Percentiles rank a stretch among this genome's conserved stretches.
Conservation (phyloP, 2,888 invertebrate genomes). For the Agapostemon virescens region DNA sequence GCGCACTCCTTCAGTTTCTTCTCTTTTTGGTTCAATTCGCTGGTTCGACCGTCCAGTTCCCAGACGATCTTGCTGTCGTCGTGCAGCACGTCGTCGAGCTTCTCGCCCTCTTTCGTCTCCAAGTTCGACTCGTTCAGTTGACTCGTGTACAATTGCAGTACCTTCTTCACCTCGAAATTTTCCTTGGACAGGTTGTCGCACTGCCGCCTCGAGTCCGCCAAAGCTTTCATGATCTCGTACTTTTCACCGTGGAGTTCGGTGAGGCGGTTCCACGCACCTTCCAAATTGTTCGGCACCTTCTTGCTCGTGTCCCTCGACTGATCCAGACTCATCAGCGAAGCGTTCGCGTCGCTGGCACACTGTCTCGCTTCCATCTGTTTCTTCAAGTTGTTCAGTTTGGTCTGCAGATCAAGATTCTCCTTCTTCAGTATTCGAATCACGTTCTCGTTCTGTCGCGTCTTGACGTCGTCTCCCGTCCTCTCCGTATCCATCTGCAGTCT, state of each 20-base stretch:
- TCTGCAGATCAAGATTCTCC: conserved; percentile 60
- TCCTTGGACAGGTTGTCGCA: conserved; percentile 62
- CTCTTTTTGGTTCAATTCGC: conserved; percentile 76
- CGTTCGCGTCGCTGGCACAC: neutral
- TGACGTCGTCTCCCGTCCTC: neutral
- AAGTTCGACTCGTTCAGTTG: conserved; percentile 53
- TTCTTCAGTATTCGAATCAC: conserved; percentile 46
- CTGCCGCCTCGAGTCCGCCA: conserved; percentile 60
- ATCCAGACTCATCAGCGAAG: conserved; percentile 60
- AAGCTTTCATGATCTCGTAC: conserved; percentile 65
- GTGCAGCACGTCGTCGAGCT: conserved; percentile 63
- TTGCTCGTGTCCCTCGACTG: conserved; percentile 70
- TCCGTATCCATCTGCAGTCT: conserved; percentile 13
- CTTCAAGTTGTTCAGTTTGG: conserved; percentile 59
- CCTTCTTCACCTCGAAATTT: conserved; percentile 63
- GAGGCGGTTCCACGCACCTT: conserved; percentile 74
- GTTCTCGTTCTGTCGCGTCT: conserved; percentile 25
- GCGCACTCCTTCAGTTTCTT: conserved; percentile 79
- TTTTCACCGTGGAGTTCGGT: conserved; percentile 70
- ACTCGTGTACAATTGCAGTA: conserved; percentile 53
- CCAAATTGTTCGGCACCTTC: conserved; percentile 73
- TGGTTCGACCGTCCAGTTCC: conserved; percentile 80
- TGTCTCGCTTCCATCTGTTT: conserved; percentile 50
- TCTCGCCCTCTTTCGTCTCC: conserved; percentile 53
- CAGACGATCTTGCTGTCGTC: conserved; percentile 73